Base-by-base conservation (phyloP, 1,140 invertebrate genomes). In the Diprion similis region DNA sequence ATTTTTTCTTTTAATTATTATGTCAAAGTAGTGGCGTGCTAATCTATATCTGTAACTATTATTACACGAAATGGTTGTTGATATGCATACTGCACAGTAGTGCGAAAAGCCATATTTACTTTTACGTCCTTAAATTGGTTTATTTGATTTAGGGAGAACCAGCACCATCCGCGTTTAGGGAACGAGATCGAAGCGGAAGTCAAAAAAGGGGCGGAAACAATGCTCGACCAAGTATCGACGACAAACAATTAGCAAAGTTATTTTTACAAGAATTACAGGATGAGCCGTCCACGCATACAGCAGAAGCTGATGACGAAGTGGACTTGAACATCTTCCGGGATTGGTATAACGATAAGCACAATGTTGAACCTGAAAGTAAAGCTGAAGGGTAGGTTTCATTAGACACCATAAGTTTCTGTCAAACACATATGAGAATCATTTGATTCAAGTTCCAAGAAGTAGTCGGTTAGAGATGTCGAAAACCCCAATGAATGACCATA, bases 131-230 rank as follows among this genome's bases (percentile, higher is more conserved):
- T n/a, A n/a, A n/a, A n/a, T n/a, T n/a, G 24, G 24, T 6, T 37
- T 37, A 37, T 37, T 37, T 37, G 1, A 37, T 37, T 37, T 15
- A 19, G 67, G 18, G 67, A 68, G 69, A 70, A 10, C 11, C 37
- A 9, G 73, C 75, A 1, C 78, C 81, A 0, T 86, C 85, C 0
- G 77, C 78, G 18, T 87, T 88, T 45, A 82, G 86, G 0, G 86
- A 88, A 71, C 81, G 85, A 9, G 83, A 85, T 59, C 73, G 80
- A 72, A 78, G 65, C 15, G 78, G 76, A 0, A 77, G 70, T 46
- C 79, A 73, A 13, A 82, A 81, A 51, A 78, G 82, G 1, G 78
- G 70, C 3, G 24, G 64, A 0, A 70, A n/a, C 19, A 45, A 64
- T 3, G 78, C 81, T 8, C 75, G 66, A 72, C 13, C 19, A 37